These are phyloP conservation scores for Pachyramphus minor DNA, from an alignment of 2,113 vertebrate genomes.

Conservation along the genomic window DNA sequence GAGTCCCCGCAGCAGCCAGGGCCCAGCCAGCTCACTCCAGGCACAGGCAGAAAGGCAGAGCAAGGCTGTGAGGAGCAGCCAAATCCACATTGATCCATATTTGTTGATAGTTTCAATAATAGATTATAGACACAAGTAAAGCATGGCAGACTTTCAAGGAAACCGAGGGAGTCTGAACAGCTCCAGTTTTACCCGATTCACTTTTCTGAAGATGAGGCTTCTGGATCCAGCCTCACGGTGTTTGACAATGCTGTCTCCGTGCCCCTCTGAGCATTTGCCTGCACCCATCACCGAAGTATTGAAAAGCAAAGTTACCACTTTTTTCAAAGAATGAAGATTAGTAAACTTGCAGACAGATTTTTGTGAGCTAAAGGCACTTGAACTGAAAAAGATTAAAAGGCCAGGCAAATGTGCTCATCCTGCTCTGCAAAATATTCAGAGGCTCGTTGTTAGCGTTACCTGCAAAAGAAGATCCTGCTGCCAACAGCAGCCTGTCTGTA, in stretches of 20 bases:
- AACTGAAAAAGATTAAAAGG: background rate
- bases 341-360: background rate
- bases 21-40: background rate
- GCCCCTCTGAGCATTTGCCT: background rate
- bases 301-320: background rate
- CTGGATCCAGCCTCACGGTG: background rate
- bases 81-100: background rate
- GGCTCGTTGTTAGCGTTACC: background rate
- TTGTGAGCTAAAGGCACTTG: background rate
- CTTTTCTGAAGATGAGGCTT: background rate
- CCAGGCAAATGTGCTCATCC: background rate
- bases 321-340: background rate
- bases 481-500: background rate
- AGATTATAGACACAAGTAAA: background rate
- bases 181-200: background rate
- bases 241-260: rapidly evolving
- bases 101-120: background rate
- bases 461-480: background rate
- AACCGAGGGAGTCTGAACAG: background rate
- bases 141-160: background rate
- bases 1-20: background rate
- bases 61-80: background rate
- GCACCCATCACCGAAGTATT: background rate
- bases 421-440: background rate
- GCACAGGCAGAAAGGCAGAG: rapidly evolving